Base-by-base conservation (phyloP, 2,888 invertebrate species). In the Elysia crispata region DNA sequence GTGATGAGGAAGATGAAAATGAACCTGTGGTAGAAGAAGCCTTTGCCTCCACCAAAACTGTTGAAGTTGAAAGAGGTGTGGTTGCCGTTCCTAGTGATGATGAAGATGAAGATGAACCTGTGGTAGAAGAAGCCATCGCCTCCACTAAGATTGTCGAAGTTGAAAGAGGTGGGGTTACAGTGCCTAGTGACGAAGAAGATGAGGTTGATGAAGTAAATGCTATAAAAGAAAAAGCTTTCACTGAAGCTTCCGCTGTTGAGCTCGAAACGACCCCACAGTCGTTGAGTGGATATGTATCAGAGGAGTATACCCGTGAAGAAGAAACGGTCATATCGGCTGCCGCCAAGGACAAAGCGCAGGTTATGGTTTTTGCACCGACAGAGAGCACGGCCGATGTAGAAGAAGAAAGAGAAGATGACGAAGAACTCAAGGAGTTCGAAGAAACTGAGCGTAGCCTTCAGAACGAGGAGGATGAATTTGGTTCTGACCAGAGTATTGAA, bases 161-260 rank as follows among this genome's bases (percentile, higher is more conserved):
- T 11, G 5, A 41, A 11, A 41, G 3, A 41, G 41, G 41, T 41
- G 11, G 3, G 3, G 41, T 41, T 41, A 41, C 41, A 41, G 41
- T 41, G 11, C 41, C 41, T 23, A 57, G 64, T 25, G 31, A 31
- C 41, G 70, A 20, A 60, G 54, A 60, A 33, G 54, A 69, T 50
- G 75, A 66, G 50, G 72, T 76, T 57, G 75, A 76, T 60, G 72
- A 78, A 50, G 11, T 3, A 60, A 30, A 70, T n/a, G 23, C 25
- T 28, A 73, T 31, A 30, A 41, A 67, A 49, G 57, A 76, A 67
- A 67, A 25, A 49, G 31, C 73, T 6, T 41, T 11, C 5, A 41
- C 41, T 41, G 41, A 41, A 3, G 41, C 41, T 11, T 11, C 13
- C 5, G 20, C 0, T 18, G n/a, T 49, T 33, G 60, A 28, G 54